Evolutionary conservation across 2,888 invertebrate genomes (phyloP), one percentile per base, ranked within the genome.

Genomic region (Deilephila porcellus): DNA sequence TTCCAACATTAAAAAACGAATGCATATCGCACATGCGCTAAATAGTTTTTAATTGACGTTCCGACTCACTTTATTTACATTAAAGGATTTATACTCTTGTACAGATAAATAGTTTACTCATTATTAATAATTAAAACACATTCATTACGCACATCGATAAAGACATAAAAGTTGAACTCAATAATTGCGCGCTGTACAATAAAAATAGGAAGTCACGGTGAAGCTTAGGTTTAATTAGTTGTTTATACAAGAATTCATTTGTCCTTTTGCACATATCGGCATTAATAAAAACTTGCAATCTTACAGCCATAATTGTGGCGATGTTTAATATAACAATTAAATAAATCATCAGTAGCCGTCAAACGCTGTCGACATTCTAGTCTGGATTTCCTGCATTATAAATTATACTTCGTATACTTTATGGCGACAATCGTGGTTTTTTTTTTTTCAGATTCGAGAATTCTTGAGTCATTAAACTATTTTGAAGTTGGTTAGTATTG

Each of bases 341-440:
- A 67, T 67, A 67, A 67, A 67, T 67, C 67, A 45, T 67, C 45
- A 45, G 25, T 52, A 52, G 17, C 67, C 25, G 67, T 67, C 67
- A 25, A 67, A 67, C 25, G 45, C 3, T 52, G 67, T 25, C 67
- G 25, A 67, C 67, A 67, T 25, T 67, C 25, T 29, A 67, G 45
- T 11, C 17, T 52, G 17, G 14, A 52, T 67, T 64, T 67, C 67
- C 67, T 67, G 67, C 25, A 52, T 25, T 52, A 67, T 67, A 52
- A 67, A 67, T 67, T 67, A 67, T 52, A 14, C 64, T 20, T 67
- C 52, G 52, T 45, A 17, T 52, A 25, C 25, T 67, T 45, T 45
- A 29, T 52, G 64, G n/a, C 45, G n/a, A 19, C 64, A 11, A 34
- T 6, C 25, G 45, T 29, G 29, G 56, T 4, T 56, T 56, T 60